phyloP scores from a whole-genome alignment of 2,888 invertebrate genomes.

The Argyresthia goedartella region DNA sequence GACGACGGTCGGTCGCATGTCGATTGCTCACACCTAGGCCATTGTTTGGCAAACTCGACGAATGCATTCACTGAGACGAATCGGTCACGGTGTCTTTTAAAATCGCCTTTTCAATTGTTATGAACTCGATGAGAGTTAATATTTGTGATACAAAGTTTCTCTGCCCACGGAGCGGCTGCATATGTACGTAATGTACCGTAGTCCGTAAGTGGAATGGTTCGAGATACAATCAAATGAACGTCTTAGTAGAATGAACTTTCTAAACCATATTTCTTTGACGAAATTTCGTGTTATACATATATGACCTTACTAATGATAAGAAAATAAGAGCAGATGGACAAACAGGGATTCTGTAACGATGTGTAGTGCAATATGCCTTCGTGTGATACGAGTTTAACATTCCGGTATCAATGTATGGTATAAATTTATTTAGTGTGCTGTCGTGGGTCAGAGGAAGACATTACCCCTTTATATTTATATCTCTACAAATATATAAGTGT shows the following conservation, averaged over 20 bases:
- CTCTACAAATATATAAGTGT: too few species aligned
- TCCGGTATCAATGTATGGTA: too few species aligned
- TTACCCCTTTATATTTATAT: too few species aligned
- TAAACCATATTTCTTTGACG: conserved; percentile 37
- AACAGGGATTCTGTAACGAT: too few species aligned
- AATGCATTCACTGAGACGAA: conserved; percentile 17
- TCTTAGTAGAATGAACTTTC: conserved; percentile 46
- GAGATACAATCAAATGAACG: conserved; percentile 51
- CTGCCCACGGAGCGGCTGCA: conserved; percentile 37
- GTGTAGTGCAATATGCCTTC: too few species aligned
- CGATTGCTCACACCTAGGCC: not conserved
- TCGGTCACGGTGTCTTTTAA: conserved; percentile 38
- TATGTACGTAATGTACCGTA: conserved; percentile 12
- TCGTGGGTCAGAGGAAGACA: too few species aligned
- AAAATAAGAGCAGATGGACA: not conserved
- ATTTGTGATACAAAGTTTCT: conserved; percentile 49
- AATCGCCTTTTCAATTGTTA: conserved; percentile 43
- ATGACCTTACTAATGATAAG: not conserved
- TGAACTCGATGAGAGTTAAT: conserved; percentile 44
- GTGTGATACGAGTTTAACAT: too few species aligned
- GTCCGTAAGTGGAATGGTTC: conserved; percentile 43
- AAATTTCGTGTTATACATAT: conserved; percentile 2
- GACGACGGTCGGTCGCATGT: not conserved
- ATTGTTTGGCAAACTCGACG: not conserved
- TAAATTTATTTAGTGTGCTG: too few species aligned